phyloP scores from a whole-genome alignment of 2,113 vertebrate genomes.

The Corythoichthys intestinalis region DNA sequence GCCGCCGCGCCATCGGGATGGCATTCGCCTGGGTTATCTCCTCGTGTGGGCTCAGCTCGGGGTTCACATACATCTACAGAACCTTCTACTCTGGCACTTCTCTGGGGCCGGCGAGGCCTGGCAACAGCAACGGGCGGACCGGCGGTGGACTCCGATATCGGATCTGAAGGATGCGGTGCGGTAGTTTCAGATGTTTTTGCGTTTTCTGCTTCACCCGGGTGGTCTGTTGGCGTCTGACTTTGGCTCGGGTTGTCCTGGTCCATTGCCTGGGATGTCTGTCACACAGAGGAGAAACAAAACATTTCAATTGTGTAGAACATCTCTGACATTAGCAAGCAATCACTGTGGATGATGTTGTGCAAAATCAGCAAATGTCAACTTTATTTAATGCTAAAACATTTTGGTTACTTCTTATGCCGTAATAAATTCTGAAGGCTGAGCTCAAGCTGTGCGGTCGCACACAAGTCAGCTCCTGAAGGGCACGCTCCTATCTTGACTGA shows the following conservation, averaged over 20 bases:
- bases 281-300: neutral
- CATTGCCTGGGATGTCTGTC: constrained; percentile 55
- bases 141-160: constrained; percentile 1
- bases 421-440: too few species aligned
- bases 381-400: too few species aligned
- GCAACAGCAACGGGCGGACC: constrained; percentile 16
- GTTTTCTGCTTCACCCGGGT: constrained; percentile 24
- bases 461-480: too few species aligned
- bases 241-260: constrained; percentile 48
- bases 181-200: constrained; percentile 16
- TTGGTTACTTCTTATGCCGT: too few species aligned
- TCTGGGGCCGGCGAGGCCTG: constrained; percentile 63
- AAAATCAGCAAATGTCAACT: too few species aligned
- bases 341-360: too few species aligned
- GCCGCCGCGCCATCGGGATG: constrained; percentile 38
- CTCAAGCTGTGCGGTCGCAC: too few species aligned
- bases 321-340: neutral
- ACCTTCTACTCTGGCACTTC: constrained; percentile 57
- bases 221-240: constrained; percentile 28
- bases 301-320: neutral
- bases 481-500: too few species aligned
- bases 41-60: constrained; percentile 36
- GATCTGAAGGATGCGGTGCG: constrained; percentile 11
- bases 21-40: constrained; percentile 20
- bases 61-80: constrained; percentile 61